A percentile compares a stretch with the other conserved stretches of the same genome.
phyloP scores from a whole-genome alignment of 2,888 invertebrate genomes.

The Congeria kusceri region DNA sequence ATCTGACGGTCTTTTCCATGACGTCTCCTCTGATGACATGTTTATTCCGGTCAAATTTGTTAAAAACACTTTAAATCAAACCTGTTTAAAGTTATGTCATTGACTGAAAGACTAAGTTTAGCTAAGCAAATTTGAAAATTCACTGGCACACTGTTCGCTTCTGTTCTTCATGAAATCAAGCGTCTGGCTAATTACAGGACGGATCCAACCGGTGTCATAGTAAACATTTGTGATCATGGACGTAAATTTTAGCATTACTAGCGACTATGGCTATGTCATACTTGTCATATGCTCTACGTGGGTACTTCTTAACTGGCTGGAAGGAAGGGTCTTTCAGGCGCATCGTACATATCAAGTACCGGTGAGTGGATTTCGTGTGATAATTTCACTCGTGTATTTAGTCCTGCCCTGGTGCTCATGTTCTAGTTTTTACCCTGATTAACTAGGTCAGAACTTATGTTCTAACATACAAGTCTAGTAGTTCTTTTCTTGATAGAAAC shows the following conservation, averaged over 20 bases:
- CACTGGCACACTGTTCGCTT: no score
- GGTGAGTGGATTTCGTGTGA: constrained; percentile 55
- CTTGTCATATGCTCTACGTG: constrained; percentile 70
- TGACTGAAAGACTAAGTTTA: no score
- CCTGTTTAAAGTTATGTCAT: no score
- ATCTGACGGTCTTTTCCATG: constrained; percentile 88
- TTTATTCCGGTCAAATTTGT: no score
- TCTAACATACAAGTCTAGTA: no score
- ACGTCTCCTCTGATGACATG: constrained; percentile 55
- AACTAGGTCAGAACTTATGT: no score
- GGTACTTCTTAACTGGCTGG: constrained; percentile 74
- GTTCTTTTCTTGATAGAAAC: background rate
- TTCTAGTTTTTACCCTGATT: constrained; percentile 39
- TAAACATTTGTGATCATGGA: constrained; percentile 28
- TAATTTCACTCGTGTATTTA: constrained; percentile 19
- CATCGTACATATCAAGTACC: constrained; percentile 72
- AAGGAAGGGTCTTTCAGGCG: constrained; percentile 70
- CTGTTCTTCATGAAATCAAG: no score
- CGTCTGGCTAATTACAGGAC: no score
- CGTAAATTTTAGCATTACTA: constrained; percentile 47
- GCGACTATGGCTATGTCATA: constrained; percentile 76
- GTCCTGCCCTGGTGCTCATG: constrained; percentile 24
- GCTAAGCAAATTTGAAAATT: no score
- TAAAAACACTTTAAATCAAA: no score
- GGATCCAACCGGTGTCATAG: constrained; percentile 5